Base-by-base conservation (phyloP, 2,113 vertebrate genomes). In the Helogale parvula region DNA sequence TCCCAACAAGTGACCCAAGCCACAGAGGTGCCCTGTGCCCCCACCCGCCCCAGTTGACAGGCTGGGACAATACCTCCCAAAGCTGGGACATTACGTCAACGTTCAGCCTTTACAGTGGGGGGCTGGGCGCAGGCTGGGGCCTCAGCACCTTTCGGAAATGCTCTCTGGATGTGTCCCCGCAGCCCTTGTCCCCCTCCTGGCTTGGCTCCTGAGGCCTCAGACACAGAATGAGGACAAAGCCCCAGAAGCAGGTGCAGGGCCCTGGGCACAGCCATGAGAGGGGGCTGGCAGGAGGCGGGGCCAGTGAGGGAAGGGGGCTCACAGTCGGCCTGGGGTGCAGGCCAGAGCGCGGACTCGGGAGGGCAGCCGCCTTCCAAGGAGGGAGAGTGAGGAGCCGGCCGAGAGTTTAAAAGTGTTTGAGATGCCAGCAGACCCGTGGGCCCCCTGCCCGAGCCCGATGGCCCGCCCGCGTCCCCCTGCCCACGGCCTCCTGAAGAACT, bases 181-280 rank as follows among this genome's bases (percentile, higher is more conserved):
- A 7, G 52, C n/a, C 52, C 35, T 5, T 35, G 33, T 15, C n/a
- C 33, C 21, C 19, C 4, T 38, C 33, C 35, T 10, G 9, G n/a
- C 68, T 71, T 3, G n/a, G 68, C n/a, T 19, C 68, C 77, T 23
- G 31, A n/a, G 50, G 77, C 50, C 35, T 5, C 10, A 19, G 52
- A 38, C 13, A 57, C 1, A 14, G n/a, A 81, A 35, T 16, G 11
- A 9, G 50, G 52, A 57, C 21, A 35, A 8, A 57, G 79, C n/a
- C 7, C 12, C 33, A 9, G 52, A 14, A 0, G 47, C 47, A 33
- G 33, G 21, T 4, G 12, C 12, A 15, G 2, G 0, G 50, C 17
- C 11, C 77, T 19, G 9, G 17, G 31, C 31, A 47, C 74, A 16
- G 25, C 9, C 4, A 15, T 31, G 76, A 31, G 10, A 27, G 21